phyloP scores from a whole-genome alignment of 2,888 invertebrate species.

The Cephalotes varians region DNA sequence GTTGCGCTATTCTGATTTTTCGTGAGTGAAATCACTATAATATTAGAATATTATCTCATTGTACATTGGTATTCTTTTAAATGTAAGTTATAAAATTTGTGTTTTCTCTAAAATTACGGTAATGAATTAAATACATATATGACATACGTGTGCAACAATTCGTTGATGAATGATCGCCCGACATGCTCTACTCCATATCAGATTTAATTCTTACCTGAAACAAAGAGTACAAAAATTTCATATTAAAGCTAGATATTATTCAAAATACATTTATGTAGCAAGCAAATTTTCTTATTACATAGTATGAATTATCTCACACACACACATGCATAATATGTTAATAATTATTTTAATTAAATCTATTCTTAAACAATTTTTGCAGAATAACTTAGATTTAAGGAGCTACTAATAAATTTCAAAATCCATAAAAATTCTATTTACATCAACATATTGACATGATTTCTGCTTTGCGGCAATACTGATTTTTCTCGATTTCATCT shows the following conservation, averaged over 20 bases:
- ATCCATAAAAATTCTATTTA: neutral
- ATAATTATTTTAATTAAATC: neutral
- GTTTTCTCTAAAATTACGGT: neutral
- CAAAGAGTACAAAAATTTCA: neutral
- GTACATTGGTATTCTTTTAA: neutral
- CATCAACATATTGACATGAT: neutral
- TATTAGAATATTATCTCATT: neutral
- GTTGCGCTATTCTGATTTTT: slow-evolving; percentile 15
- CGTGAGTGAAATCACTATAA: neutral
- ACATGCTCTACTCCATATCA: neutral
- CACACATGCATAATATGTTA: neutral
- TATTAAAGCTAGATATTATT: slow-evolving; percentile 6
- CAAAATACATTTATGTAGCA: neutral
- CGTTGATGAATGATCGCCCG: neutral
- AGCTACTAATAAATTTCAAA: neutral
- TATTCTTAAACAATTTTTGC: neutral
- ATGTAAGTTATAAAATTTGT: neutral
- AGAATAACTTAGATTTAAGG: neutral
- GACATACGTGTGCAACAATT: neutral
- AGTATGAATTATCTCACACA: neutral
- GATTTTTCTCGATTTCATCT: neutral
- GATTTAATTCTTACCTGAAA: slow-evolving; percentile 30
- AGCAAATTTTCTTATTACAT: neutral
- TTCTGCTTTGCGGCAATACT: neutral
- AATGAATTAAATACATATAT: slow-evolving; percentile 1